Evolutionary conservation across 2,113 vertebrate genomes (phyloP).

Genomic region (Heteronetta atricapilla): DNA sequence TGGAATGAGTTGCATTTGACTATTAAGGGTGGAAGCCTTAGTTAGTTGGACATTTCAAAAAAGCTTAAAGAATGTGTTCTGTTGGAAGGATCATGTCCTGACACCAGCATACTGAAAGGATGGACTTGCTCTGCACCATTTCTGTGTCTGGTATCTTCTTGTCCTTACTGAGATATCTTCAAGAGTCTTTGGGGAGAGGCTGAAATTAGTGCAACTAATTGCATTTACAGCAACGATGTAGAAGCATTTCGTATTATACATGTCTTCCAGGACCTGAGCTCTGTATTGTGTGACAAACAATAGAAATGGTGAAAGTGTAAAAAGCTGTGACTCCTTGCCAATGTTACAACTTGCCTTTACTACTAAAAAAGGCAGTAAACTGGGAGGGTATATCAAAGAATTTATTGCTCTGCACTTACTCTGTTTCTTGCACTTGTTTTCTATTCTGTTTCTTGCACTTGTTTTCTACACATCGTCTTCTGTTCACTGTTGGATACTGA

Average conservation of each 20-base stretch:
- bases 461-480: neutral
- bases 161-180: neutral
- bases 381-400: slow-evolving; percentile 25
- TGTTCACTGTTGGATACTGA: neutral
- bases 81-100: neutral
- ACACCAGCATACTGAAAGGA: neutral
- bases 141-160: neutral
- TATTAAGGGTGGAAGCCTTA: neutral
- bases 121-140: neutral
- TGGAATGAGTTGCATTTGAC: neutral
- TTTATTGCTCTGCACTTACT: neutral
- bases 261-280: slow-evolving; percentile 25
- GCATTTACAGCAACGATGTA: neutral
- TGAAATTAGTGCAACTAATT: neutral
- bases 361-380: slow-evolving; percentile 68
- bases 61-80: neutral
- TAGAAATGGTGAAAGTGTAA: slow-evolving; percentile 43
- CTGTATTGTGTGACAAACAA: slow-evolving; percentile 43
- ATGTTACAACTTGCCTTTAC: slow-evolving; percentile 30
- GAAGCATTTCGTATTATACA: neutral
- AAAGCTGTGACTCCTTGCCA: slow-evolving; percentile 45
- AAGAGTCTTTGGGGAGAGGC: neutral
- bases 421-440: slow-evolving; percentile 17
- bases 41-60: neutral
- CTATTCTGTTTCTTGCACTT: neutral